Conservation (phyloP, 2,888 invertebrate species). For the Nasonovia ribisnigri region DNA sequence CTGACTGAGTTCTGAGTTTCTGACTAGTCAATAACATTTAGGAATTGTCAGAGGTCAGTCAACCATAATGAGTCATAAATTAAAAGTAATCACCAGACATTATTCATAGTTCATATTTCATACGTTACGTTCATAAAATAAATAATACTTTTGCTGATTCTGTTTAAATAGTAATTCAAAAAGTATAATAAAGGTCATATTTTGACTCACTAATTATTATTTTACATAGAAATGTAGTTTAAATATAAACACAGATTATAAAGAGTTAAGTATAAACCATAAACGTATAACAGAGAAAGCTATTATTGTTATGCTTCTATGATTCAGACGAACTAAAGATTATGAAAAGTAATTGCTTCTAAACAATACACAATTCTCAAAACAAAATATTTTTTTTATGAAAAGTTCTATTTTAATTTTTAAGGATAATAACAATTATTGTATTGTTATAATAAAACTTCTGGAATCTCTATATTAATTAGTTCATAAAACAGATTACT, state of each 20-base stretch:
- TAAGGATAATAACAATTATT: neutral
- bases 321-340: constrained; percentile 36
- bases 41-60: constrained; percentile 31
- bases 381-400: neutral
- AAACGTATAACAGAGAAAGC: constrained; percentile 33
- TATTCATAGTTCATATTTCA: neutral
- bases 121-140: neutral
- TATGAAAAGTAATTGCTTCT: constrained; percentile 21
- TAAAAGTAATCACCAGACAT: constrained; percentile 4
- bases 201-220: constrained; percentile 17
- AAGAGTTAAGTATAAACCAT: constrained; percentile 3
- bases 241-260: neutral
- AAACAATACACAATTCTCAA: neutral
- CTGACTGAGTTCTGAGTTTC: neutral
- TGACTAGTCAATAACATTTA: constrained; percentile 13
- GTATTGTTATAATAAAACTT: neutral
- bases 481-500: neutral
- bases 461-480: neutral
- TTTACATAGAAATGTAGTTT: constrained; percentile 23
- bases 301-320: constrained; percentile 51
- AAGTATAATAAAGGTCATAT: neutral
- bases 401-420: neutral
- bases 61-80: constrained; percentile 41
- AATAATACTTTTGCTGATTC: neutral
- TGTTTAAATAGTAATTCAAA: neutral